These are phyloP conservation scores for Sinella curviseta DNA, from an alignment of 1,140 invertebrate species.

Conservation along the genomic window DNA sequence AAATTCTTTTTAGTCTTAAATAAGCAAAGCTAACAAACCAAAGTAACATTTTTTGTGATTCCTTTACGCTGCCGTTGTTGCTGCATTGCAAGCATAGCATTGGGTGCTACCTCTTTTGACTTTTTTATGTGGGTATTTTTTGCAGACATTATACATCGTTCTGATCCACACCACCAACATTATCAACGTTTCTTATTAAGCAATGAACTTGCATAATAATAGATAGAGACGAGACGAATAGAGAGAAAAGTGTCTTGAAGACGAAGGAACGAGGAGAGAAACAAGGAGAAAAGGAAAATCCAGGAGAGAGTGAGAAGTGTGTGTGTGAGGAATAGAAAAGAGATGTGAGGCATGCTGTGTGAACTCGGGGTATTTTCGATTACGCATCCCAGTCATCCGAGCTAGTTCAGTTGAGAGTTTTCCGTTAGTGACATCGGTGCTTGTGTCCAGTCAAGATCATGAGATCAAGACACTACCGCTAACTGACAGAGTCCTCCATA, in stretches of 20 bases:
- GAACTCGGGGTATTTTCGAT: conserved; percentile 5
- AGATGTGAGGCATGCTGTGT: not conserved
- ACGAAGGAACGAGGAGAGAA: too few species aligned
- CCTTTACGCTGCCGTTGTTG: not conserved
- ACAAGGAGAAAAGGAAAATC: too few species aligned
- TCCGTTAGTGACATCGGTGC: not conserved
- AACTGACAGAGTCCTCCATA: too few species aligned
- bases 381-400: not conserved
- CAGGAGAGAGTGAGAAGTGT: too few species aligned
- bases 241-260: not conserved
- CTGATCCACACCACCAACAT: not conserved
- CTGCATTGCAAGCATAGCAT: not conserved
- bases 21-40: not conserved
- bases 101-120: conserved; percentile 3
- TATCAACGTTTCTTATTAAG: not conserved
- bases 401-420: not conserved
- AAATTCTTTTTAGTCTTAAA: conserved; percentile 14
- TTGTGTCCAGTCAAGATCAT: not conserved
- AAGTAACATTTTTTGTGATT: not conserved
- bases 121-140: too few species aligned
- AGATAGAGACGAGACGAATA: not conserved
- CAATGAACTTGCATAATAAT: not conserved
- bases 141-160: not conserved
- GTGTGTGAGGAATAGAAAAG: not conserved
- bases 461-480: too few species aligned